Evolutionary conservation across 2,113 vertebrate genomes (phyloP), one percentile per base, ranked within the genome.

Genomic region (Hippocampus barbouri): DNA sequence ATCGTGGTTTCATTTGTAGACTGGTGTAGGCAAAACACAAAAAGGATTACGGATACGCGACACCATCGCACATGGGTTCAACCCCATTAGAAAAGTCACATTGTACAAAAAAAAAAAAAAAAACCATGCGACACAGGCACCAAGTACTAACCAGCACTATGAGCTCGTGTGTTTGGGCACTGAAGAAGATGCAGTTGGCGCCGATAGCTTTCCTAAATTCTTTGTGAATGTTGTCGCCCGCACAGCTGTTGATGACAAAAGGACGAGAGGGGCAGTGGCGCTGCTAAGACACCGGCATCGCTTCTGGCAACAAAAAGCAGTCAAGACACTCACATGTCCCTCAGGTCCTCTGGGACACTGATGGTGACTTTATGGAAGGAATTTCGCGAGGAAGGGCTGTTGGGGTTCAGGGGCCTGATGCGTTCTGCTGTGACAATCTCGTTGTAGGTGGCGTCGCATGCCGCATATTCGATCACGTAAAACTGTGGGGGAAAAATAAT

Each of bases 131-230:
- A 45, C 30, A 49, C 41, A 30, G 23, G 5, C 51, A 60, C 38
- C 4, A 54, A 67, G 57, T 75, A 91, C 95, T 92, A n/a, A 97
- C 95, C 92, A 97, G 90, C 70, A 96, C 92, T 30, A 95, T 91
- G 68, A 96, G 94, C 69, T 96, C 94, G 30, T 93, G 91, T 83
- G 90, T 89, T 56, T 91, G 90, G 72, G 90, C 80, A 77, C 92
- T 94, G 80, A 93, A 95, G 86, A 94, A 95, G 89, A 97, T 94
- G 88, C 93, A 95, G 89, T 94, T 94, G 1, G 95, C 94, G 63
- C 94, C 95, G 49, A 97, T 92, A 1, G 94, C 95, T 90, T 96
- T 96, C 88, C 96, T 94, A 89, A 97, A 97, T 79, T 97, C 95
- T 91, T 96, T 96, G 85, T 97, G 95, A 57, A 95, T 92, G 30